phyloP scores from a whole-genome alignment of 1,140 invertebrate species.

The Calephelis virginiensis region DNA sequence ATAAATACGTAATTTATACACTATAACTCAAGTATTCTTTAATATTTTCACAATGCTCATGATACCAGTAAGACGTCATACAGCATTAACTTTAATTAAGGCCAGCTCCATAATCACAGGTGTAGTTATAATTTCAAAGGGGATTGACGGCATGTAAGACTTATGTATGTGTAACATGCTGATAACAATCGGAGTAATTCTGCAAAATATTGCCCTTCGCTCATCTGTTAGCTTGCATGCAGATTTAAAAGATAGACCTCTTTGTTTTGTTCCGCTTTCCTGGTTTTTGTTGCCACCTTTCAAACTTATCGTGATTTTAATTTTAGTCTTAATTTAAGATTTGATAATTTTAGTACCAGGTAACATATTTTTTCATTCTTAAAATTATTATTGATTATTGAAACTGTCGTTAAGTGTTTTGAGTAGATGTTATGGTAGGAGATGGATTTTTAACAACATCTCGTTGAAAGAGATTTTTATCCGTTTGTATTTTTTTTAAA shows the following conservation, averaged over 20 bases:
- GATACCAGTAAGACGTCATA: conserved; percentile 25
- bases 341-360: too few species aligned
- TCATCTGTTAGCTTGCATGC: conserved; percentile 50
- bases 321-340: too few species aligned
- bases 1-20: conserved; percentile 17
- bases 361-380: too few species aligned
- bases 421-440: too few species aligned
- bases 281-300: too few species aligned
- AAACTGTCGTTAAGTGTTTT: too few species aligned
- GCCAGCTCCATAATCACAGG: conserved; percentile 46
- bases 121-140: conserved; percentile 49
- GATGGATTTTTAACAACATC: too few species aligned
- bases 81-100: conserved; percentile 45
- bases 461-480: too few species aligned
- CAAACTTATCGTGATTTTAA: too few species aligned
- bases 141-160: conserved; percentile 39
- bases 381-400: too few species aligned
- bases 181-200: conserved; percentile 63
- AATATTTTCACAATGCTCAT: conserved; percentile 15
- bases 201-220: conserved; percentile 59
- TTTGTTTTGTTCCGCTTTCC: not conserved
- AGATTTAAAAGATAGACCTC: conserved; percentile 29
- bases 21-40: conserved; percentile 1
- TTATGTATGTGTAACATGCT: conserved; percentile 42
- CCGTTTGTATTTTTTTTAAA: too few species aligned